Evolutionary conservation across 2,888 invertebrate species (phyloP).

Genomic region (Antitype chi): DNA sequence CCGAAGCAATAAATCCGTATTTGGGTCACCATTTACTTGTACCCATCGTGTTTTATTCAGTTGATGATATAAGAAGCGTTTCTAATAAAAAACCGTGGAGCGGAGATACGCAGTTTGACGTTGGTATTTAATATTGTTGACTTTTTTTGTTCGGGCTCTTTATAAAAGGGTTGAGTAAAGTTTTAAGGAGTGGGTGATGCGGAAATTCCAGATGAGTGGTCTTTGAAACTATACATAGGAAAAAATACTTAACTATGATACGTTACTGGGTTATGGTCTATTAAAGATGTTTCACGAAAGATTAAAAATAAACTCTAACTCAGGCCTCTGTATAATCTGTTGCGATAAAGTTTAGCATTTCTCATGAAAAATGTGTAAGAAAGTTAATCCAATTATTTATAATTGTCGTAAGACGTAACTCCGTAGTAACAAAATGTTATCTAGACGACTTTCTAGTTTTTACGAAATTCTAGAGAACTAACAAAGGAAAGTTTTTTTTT

Average conservation of each 20-base stretch:
- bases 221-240: slow-evolving; percentile 23
- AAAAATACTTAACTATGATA: slow-evolving; percentile 19
- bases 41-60: slow-evolving; percentile 64
- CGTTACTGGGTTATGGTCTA: slow-evolving; percentile 8
- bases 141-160: slow-evolving; percentile 48
- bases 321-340: background rate
- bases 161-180: slow-evolving; percentile 51
- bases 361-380: background rate
- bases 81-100: slow-evolving; percentile 59
- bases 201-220: slow-evolving; percentile 54
- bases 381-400: background rate
- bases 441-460: background rate
- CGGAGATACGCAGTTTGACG: slow-evolving; percentile 56
- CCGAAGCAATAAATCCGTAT: slow-evolving; percentile 66
- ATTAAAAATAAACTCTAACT: background rate
- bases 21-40: slow-evolving; percentile 69
- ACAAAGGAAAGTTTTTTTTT: slow-evolving; percentile 12
- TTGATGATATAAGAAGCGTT: slow-evolving; percentile 65
- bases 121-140: slow-evolving; percentile 65
- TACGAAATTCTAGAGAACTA: slow-evolving; percentile 2
- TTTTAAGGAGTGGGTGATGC: slow-evolving; percentile 54
- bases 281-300: background rate
- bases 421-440: slow-evolving; percentile 3
- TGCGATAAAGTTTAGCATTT: background rate
- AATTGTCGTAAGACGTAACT: slow-evolving; percentile 9